A percentile compares a stretch with the other conserved stretches of the same genome.
These are phyloP conservation scores for Stegophylla sp. DNA, from an alignment of 2,888 invertebrate species.

Conservation along the genomic window DNA sequence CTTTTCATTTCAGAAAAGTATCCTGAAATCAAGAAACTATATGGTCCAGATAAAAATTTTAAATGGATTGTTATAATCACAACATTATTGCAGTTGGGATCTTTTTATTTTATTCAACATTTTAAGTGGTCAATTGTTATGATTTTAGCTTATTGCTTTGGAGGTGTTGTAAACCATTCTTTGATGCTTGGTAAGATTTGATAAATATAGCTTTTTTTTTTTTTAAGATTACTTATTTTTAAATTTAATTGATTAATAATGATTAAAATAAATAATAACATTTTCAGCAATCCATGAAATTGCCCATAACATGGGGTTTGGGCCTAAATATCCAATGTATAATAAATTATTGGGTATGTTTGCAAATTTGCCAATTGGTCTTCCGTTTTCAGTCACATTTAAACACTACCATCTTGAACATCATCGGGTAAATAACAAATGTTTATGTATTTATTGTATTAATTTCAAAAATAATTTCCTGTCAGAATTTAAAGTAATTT, in stretches of 20 bases:
- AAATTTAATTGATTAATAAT: not conserved
- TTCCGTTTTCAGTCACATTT: conserved; percentile 95
- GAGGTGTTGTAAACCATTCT: conserved; percentile 94
- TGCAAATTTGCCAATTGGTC: conserved; percentile 93
- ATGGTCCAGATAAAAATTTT: conserved; percentile 86
- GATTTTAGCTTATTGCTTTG: conserved; percentile 88
- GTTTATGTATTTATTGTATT: no score
- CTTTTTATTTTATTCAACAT: conserved; percentile 80
- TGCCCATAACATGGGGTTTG: conserved; percentile 95
- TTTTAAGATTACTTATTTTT: not conserved
- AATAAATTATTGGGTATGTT: conserved; percentile 92
- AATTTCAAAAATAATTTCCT: no score
- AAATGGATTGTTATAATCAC: conserved; percentile 89
- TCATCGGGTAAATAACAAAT: conserved; percentile 78
- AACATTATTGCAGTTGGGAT: conserved; percentile 82
- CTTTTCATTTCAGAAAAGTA: conserved; percentile 80
- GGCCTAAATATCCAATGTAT: conserved; percentile 84
- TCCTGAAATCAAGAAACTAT: conserved; percentile 91
- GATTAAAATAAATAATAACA: conserved; percentile 22
- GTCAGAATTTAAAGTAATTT: no score
- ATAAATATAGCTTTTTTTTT: not conserved
- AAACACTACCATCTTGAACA: conserved; percentile 95
- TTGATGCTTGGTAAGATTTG: conserved; percentile 78
- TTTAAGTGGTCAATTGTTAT: conserved; percentile 82
- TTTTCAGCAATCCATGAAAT: conserved; percentile 93